Conservation (phyloP, 1,140 invertebrate genomes). For the Pectinophora gossypiella region DNA sequence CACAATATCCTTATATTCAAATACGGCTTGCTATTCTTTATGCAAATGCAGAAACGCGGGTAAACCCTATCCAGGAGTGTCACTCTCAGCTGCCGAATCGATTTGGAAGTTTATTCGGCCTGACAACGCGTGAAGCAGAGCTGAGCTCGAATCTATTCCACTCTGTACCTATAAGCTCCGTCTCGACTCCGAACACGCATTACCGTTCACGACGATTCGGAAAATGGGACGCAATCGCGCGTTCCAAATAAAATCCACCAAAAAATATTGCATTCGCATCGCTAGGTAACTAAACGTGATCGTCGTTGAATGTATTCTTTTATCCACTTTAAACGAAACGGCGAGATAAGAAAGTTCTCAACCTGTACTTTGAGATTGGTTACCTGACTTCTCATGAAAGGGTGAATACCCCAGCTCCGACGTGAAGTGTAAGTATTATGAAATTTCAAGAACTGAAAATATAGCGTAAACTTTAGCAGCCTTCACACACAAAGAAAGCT, state of each 20-base stretch:
- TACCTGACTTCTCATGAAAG: too few species aligned
- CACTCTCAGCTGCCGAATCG: conserved; percentile 67
- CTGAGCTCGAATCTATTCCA: conserved; percentile 41
- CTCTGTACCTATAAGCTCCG: conserved; percentile 15
- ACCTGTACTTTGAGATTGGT: too few species aligned
- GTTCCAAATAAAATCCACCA: not conserved
- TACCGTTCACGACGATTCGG: not conserved
- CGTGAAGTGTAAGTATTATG: not conserved
- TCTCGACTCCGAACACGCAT: not conserved
- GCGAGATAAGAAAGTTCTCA: too few species aligned
- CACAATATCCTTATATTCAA: conserved; percentile 5
- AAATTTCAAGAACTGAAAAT: not conserved
- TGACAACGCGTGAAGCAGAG: conserved; percentile 57
- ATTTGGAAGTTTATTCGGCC: conserved; percentile 69
- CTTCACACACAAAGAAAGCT: not conserved
- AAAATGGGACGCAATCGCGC: not conserved
- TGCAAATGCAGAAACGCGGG: conserved; percentile 61
- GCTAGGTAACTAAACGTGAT: too few species aligned
- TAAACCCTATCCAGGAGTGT: conserved; percentile 62
- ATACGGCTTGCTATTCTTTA: conserved; percentile 55
- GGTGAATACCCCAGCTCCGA: too few species aligned
- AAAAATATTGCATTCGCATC: not conserved
- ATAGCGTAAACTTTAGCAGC: not conserved
- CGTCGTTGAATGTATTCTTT: too few species aligned
- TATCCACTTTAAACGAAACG: too few species aligned